Base-by-base conservation (phyloP, 2,113 vertebrate genomes). In the Engystomops pustulosus region DNA sequence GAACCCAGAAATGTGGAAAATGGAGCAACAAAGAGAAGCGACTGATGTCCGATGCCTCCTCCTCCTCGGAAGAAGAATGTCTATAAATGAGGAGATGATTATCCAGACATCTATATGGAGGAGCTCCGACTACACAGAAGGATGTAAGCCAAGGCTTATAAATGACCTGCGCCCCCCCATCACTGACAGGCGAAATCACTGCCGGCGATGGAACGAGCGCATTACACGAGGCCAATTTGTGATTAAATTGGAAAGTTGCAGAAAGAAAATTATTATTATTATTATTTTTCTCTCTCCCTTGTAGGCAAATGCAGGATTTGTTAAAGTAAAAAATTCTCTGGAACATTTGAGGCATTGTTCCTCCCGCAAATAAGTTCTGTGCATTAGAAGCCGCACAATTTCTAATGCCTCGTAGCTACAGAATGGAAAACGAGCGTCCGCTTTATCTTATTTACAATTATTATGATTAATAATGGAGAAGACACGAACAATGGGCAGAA, bases 181-280 rank as follows among this genome's bases (percentile, higher is more conserved):
- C 62, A 75, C 60, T 23, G 30, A 68, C 4, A 67, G 72, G 53
- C 72, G 68, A 77, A 80, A 84, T 68, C 58, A 72, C 77, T 77
- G 36, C 82, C 49, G n/a, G 68, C 25, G 32, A 84, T 41, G 55
- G 49, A 83, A 77, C 55, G 72, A 84, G 49, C 15, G 72, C 30
- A 77, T 68, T 77, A 44, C 82, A 84, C n/a, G 27, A 77, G 58
- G 68, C 72, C 60, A 77, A 77, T 53, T 69, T 77, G 41, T 75
- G 81, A 84, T 84, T 77, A 84, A 84, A 84, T 51, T 49, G 71
- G 71, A 84, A 51, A 76, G 71, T 53, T 77, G 77, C 44, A 72
- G 60, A 68, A 30, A 77, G 55, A 62, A 62, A 84, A 58, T 58
- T 3, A 49, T 51, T 55, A 45, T 67, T 38, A 44, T 30, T 62